Conservation (phyloP, 2,888 invertebrate genomes). For the Drosophila borealis region DNA sequence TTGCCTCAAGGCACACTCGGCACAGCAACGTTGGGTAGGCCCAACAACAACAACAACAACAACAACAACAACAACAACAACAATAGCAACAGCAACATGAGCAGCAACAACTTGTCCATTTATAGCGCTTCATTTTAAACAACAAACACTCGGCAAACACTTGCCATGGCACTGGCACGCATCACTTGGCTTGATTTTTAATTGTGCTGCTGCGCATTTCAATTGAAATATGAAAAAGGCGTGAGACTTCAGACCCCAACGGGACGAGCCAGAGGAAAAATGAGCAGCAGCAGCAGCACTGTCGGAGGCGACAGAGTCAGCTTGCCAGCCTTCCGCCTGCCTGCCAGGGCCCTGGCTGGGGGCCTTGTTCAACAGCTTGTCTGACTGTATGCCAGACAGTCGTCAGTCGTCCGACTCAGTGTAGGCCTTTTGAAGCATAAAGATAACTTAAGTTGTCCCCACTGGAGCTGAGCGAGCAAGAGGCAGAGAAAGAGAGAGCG, state of each 20-base stretch:
- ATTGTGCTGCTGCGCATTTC: constrained; percentile 69
- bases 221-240: constrained; percentile 63
- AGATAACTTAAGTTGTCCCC: constrained; percentile 74
- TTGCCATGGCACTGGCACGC: constrained; percentile 56
- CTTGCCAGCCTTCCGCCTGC: neutral
- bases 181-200: constrained; percentile 69
- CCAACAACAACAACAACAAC: constrained; percentile 4
- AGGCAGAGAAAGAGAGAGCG: neutral
- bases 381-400: constrained; percentile 59
- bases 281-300: neutral
- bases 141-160: constrained; percentile 62
- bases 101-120: constrained; percentile 60
- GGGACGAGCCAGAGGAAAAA: constrained; percentile 38
- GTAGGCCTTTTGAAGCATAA: constrained; percentile 74
- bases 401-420: constrained; percentile 42
- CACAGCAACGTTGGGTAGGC: constrained; percentile 18
- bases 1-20: constrained; percentile 49
- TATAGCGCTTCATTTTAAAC: constrained; percentile 67
- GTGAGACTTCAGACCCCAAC: constrained; percentile 34
- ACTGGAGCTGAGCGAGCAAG: constrained; percentile 38
- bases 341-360: constrained; percentile 15
- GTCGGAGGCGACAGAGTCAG: constrained; percentile 11
- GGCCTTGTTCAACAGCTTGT: constrained; percentile 56
- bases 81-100: neutral
- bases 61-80: constrained; percentile 4